Evolutionary conservation across 2,797 vertebrate genomes (phyloP).

Genomic region (Lacerta viridis): DNA sequence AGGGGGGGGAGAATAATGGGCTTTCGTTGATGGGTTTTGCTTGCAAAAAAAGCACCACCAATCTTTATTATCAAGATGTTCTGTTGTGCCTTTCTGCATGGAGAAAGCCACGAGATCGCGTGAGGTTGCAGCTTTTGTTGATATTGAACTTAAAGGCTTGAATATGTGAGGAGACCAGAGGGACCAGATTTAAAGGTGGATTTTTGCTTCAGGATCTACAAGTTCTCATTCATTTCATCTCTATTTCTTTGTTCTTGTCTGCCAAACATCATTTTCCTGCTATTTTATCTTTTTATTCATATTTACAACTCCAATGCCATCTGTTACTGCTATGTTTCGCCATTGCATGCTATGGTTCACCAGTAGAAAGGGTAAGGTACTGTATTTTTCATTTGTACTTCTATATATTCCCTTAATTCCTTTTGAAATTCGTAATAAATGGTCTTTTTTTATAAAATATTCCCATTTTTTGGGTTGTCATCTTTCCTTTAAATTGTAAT

Average conservation of each 20-base stretch:
- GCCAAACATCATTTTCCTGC: constrained; percentile 80
- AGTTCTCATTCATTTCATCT: constrained; percentile 88
- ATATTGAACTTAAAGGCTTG: constrained; percentile 74
- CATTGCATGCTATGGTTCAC: constrained; percentile 99
- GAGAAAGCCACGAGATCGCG: constrained; percentile 76
- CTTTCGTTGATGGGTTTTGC: constrained; percentile 76
- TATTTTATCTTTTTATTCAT: constrained; percentile 79
- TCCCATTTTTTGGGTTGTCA: constrained; percentile 14
- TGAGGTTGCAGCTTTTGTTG: constrained; percentile 78
- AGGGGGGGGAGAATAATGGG: constrained; percentile 76
- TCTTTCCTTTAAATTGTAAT: constrained; percentile 10
- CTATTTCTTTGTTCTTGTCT: constrained; percentile 84
- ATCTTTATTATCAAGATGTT: constrained; percentile 76
- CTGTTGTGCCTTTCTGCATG: constrained; percentile 74
- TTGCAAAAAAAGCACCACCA: constrained; percentile 69
- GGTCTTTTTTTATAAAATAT: constrained; percentile 29
- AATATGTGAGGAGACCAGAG: constrained; percentile 77
- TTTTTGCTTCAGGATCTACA: constrained; percentile 82
- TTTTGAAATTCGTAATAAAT: constrained; percentile 53
- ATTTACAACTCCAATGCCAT: constrained; percentile 92
- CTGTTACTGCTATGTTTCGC: constrained; percentile 98
- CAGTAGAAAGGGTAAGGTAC: constrained; percentile 97
- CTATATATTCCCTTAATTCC: constrained; percentile 55
- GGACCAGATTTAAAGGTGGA: constrained; percentile 80
- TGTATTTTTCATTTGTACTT: constrained; percentile 74